Evolutionary conservation across 2,888 invertebrate genomes (phyloP).

Genomic region (Chaitophorus viminalis): DNA sequence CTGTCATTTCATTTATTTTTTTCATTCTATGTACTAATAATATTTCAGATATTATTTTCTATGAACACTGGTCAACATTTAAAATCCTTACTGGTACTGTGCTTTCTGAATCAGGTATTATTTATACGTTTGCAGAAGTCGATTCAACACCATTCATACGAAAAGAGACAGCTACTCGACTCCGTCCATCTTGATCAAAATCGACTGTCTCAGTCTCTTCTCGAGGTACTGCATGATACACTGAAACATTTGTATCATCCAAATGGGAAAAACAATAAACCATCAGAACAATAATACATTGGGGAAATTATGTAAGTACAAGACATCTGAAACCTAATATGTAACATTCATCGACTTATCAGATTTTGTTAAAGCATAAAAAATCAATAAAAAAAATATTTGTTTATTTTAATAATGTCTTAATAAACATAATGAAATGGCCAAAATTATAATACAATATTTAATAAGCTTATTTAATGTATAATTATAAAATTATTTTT

Average conservation of each 20-base stretch:
- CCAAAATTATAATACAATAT: too few species aligned
- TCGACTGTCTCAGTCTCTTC: slow-evolving; percentile 43
- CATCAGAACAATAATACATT: neutral
- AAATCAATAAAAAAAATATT: too few species aligned
- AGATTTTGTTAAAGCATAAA: too few species aligned
- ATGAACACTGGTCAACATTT: neutral
- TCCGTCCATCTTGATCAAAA: slow-evolving; percentile 40
- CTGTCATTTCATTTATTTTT: neutral
- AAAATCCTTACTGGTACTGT: neutral
- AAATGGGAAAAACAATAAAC: neutral
- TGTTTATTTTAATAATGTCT: too few species aligned
- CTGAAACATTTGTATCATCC: slow-evolving; percentile 13
- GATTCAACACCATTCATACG: slow-evolving; percentile 45
- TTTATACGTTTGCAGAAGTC: slow-evolving; percentile 36
- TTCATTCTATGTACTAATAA: neutral
- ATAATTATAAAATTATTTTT: too few species aligned
- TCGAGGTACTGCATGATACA: slow-evolving; percentile 47
- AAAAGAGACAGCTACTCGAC: slow-evolving; percentile 47
- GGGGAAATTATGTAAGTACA: too few species aligned
- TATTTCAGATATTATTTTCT: neutral
- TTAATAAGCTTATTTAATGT: too few species aligned
- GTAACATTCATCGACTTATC: too few species aligned
- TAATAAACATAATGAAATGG: too few species aligned
- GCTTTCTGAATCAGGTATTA: neutral
- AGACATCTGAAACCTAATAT: too few species aligned